Evolutionary conservation across 2,797 vertebrate genomes (phyloP).

Genomic region (Silurus lanzhouensis): DNA sequence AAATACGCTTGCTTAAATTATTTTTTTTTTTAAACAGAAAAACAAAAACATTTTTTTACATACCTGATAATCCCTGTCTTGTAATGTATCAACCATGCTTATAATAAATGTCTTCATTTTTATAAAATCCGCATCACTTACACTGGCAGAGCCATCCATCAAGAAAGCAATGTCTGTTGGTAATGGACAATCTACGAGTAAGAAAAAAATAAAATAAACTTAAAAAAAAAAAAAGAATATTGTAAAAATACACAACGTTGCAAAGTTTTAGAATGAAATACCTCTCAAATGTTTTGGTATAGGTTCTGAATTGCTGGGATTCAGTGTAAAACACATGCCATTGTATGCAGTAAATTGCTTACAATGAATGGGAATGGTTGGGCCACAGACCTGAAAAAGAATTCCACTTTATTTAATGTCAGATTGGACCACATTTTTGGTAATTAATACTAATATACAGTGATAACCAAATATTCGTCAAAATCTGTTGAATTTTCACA

Average conservation of each 20-base stretch:
- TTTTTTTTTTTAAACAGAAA: background rate
- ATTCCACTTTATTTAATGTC: background rate
- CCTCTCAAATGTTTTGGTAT: constrained; percentile 55
- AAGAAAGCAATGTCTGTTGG: constrained; percentile 72
- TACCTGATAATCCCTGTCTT: constrained; percentile 55
- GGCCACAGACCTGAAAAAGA: constrained; percentile 67
- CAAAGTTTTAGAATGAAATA: constrained; percentile 35
- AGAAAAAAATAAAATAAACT: background rate
- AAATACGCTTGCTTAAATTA: no score
- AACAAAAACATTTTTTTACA: no score
- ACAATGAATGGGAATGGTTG: constrained; percentile 73
- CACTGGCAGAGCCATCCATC: constrained; percentile 74
- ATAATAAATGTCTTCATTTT: constrained; percentile 69
- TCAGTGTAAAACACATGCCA: constrained; percentile 8
- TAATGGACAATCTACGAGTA: constrained; percentile 60
- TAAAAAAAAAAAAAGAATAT: background rate
- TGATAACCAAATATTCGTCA: no score
- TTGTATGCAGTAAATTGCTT: background rate
- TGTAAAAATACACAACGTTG: background rate
- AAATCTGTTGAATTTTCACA: background rate
- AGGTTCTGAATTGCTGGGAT: rapidly evolving
- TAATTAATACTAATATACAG: background rate
- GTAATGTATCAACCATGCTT: constrained; percentile 48
- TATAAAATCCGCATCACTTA: rapidly evolving
- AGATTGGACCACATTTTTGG: background rate